Evolutionary conservation across 2,797 vertebrate species (phyloP), one percentile per base, ranked within the genome.

Genomic region (Lagorchestes hirsutus): DNA sequence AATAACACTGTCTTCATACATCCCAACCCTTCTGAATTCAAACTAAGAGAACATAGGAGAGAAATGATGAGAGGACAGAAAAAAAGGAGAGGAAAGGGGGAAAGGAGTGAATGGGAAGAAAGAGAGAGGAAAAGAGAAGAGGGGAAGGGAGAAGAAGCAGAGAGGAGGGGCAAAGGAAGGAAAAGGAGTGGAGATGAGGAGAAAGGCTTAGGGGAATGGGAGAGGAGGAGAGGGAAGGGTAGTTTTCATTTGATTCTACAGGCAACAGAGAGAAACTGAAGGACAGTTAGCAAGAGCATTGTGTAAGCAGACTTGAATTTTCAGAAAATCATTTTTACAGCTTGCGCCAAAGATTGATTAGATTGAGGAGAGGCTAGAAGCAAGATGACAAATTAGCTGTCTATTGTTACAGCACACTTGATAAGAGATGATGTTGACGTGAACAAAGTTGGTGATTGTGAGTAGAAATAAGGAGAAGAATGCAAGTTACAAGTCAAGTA

Each of bases 241-340:
- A n/a, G 31, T 67, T n/a, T 62, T 67, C 1, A 40, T 74, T 24
- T 74, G 67, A 74, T 40, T 74, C 18, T 74, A 74, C 6, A 74
- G 18, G n/a, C n/a, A 74, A 40, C 5, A n/a, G 34, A 14, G 12
- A 74, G n/a, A 74, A 14, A 8, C 34, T 22, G 67, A 2, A 22
- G 18, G 67, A 74, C 6, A 24, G 24, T 74, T 40, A 74, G 14
- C 18, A 40, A 2, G 16, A 74, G 0, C 1, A 22, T 40, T 74
- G 24, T 2, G 9, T 18, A 24, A 22, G 0, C n/a, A 40, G 2
- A 40, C 12, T 11, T 40, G 5, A 9, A 0, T 2, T 74, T 74
- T 74, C n/a, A 67, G 59, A n/a, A 67, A 67, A 67, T 34, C 59
- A 67, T 5, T 34, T 67, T n/a, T 4, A 5, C 31, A n/a, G 1